Conservation (phyloP, 35 echinoderm and acorn worm genomes). For the Lytechinus pictus region DNA sequence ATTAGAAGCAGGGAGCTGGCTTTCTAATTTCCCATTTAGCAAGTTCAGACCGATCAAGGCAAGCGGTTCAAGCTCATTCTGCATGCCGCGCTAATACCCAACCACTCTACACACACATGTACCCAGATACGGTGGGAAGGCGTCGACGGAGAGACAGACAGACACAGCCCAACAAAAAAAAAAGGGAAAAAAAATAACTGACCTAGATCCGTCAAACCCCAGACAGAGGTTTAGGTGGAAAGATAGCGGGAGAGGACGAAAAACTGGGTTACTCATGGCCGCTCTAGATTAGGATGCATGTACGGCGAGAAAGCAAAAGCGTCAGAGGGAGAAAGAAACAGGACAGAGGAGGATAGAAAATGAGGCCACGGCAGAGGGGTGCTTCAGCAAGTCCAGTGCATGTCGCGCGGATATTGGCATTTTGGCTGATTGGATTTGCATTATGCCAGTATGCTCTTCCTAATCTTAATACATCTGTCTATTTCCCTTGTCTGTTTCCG, state of each 20-base stretch:
- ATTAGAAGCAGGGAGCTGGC: neutral
- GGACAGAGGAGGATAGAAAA: neutral
- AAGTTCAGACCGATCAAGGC: neutral
- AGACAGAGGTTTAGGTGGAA: slow-evolving; percentile 9
- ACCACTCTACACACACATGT: neutral
- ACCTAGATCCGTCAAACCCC: neutral
- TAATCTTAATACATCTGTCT: neutral
- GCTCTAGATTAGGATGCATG: neutral
- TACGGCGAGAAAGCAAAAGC: neutral
- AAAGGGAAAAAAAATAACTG: neutral
- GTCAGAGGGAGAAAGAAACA: neutral
- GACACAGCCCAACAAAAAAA: neutral
- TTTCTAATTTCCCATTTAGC: neutral
- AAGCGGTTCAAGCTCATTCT: neutral
- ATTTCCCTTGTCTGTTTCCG: neutral
- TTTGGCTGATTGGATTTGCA: slow-evolving; percentile 18
- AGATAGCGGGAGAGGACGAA: neutral
- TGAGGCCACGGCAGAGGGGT: neutral
- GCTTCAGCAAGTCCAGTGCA: neutral
- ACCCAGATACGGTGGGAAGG: neutral
- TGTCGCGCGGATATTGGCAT: slow-evolving; percentile 9
- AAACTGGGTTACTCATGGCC: slow-evolving; percentile 16
- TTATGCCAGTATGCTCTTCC: neutral
- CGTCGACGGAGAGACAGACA: neutral
- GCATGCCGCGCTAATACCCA: neutral